phyloP scores from a whole-genome alignment of 23 tunicate genomes.

The Trididemnum nubilum region DNA sequence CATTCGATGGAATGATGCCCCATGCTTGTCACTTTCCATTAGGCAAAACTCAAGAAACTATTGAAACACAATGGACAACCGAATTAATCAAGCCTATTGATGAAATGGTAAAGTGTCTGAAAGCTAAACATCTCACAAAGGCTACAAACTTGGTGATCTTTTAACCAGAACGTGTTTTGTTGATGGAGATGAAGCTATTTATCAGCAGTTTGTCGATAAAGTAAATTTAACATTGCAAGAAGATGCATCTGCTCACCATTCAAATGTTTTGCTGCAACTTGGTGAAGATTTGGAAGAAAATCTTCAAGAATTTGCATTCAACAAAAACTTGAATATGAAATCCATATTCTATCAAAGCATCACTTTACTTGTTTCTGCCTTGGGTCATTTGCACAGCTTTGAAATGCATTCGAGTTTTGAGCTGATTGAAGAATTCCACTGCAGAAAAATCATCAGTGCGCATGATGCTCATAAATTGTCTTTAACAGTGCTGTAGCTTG shows the following conservation, averaged over 20 bases:
- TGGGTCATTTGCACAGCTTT: neutral
- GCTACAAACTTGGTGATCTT: constrained; percentile 7
- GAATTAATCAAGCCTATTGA: constrained; percentile 33
- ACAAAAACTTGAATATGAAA: constrained; percentile 9
- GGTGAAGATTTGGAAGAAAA: constrained; percentile 2
- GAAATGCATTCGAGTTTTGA: neutral
- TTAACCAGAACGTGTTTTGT: constrained; percentile 39
- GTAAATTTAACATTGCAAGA: neutral
- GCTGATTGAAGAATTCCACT: neutral
- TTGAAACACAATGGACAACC: neutral
- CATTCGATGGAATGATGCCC: constrained; percentile 6
- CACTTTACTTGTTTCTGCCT: constrained; percentile 13
- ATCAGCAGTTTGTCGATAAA: constrained; percentile 18
- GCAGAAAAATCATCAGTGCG: neutral
- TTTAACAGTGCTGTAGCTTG: neutral
- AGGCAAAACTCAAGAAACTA: constrained; percentile 7
- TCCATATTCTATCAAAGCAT: neutral
- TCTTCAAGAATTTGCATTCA: neutral
- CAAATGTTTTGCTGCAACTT: neutral
- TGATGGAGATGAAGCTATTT: constrained; percentile 16
- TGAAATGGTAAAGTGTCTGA: constrained; percentile 25
- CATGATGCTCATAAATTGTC: neutral
- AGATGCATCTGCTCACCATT: neutral
- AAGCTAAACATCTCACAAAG: neutral
- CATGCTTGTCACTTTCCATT: constrained; percentile 18